Evolutionary conservation across 2,113 vertebrate genomes (phyloP), one percentile per base, ranked within the genome.

Genomic region (Drymodes brunneopygia): DNA sequence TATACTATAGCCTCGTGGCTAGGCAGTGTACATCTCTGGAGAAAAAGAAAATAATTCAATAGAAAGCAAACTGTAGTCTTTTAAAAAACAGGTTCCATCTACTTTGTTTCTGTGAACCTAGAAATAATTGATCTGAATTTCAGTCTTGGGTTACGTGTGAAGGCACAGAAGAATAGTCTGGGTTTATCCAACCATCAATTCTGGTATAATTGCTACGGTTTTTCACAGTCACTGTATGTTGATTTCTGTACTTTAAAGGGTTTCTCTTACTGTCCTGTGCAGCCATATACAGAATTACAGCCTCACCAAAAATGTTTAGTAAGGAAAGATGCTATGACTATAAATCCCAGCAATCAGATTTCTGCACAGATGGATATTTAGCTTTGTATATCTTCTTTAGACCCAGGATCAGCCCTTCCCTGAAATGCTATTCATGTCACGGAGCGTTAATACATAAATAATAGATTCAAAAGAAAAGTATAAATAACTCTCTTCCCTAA

Each of bases 281-380:
- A 85, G 40, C 54, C 12, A 58, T n/a, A n/a, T 18, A n/a, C n/a
- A 47, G 50, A 80, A 87, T 72, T 89, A 69, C 8, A 79, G 31
- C 35, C 51, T 90, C 35, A 50, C 11, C 1, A 1, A 61, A 83
- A 81, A 28, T 1, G 57, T 53, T 84, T 48, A 61, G n/a, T 36
- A 75, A 83, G 36, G 54, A 73, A 75, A 94, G 33, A n/a, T 53
- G 31, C 33, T 73, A 27, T 58, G n/a, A n/a, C 31, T 60, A 11
- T 81, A 82, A 84, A 94, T 77, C 64, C 45, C 36, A 73, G 35
- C 42, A 90, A 47, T 74, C 44, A 56, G 45, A 54, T 81, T 91
- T 89, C 86, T 89, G 62, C 57, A 82, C n/a, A 85, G 57, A 67
- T 65, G 40, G 40, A 61, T 74, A 81, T 89, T 75, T 74, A 75